Evolutionary conservation across 2,113 vertebrate genomes (phyloP).

Genomic region (Nymphicus hollandicus): DNA sequence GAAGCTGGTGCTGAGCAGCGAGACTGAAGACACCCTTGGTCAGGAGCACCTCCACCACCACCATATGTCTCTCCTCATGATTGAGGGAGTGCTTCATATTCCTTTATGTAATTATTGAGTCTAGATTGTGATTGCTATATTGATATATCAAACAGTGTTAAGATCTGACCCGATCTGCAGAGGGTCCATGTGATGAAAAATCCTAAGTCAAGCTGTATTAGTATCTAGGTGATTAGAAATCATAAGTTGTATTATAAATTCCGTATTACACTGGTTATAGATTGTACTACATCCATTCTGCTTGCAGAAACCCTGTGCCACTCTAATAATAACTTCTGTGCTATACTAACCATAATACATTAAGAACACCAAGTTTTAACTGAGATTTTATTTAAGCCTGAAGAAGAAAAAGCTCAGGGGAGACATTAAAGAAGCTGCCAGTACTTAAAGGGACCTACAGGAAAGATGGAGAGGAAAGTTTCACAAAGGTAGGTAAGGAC

Average conservation of each 20-base stretch:
- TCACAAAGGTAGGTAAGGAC: not conserved
- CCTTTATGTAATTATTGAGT: rapidly evolving
- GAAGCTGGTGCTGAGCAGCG: not conserved
- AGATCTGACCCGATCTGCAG: not conserved
- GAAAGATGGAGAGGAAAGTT: not conserved
- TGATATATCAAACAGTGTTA: not conserved
- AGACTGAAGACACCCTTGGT: not conserved
- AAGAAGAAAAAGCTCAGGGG: not conserved
- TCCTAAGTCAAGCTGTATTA: not conserved
- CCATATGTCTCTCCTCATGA: not conserved
- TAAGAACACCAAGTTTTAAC: not conserved
- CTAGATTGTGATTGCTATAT: not conserved
- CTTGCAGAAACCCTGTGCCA: not conserved
- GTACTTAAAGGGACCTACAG: not conserved
- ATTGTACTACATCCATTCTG: not conserved
- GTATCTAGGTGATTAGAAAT: not conserved
- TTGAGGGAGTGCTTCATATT: rapidly evolving
- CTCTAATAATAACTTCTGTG: not conserved
- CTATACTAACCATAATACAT: rapidly evolving
- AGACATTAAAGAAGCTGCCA: not conserved
- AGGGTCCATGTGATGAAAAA: not conserved
- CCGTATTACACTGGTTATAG: not conserved
- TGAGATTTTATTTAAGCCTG: not conserved
- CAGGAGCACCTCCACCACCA: not conserved
- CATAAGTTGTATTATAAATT: not conserved